These are phyloP conservation scores for Hymenopus coronatus DNA, from an alignment of 2,888 invertebrate genomes.

Conservation along the genomic window DNA sequence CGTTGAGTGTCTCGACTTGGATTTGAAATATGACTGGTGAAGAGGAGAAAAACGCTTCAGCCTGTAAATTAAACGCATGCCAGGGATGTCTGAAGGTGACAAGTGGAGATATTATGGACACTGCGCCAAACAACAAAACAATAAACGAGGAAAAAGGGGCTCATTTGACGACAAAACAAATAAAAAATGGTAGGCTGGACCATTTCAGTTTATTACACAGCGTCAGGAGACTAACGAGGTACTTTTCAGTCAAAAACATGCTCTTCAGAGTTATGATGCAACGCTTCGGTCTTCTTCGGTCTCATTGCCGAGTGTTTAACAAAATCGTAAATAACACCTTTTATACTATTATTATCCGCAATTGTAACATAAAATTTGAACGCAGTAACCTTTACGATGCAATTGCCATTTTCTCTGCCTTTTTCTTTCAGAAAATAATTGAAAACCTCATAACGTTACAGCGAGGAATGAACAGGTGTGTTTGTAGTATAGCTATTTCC, in stretches of 20 bases:
- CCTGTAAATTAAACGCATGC: not conserved
- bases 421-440: no score
- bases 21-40: not conserved
- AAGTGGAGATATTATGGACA: not conserved
- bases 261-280: not conserved
- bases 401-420: no score
- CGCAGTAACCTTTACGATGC: no score
- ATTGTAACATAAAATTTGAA: no score
- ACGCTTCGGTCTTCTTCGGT: not conserved
- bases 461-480: no score
- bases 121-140: not conserved
- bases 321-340: not conserved
- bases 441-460: no score
- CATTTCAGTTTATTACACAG: not conserved
- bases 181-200: not conserved
- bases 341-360: no score
- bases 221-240: not conserved
- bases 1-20: not conserved
- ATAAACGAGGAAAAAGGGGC: not conserved
- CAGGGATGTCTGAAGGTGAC: not conserved
- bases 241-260: not conserved
- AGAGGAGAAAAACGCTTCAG: not conserved
- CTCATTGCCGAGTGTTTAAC: not conserved
- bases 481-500: no score
- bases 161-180: not conserved